Evolutionary conservation across 2,113 vertebrate species (phyloP).

Genomic region (Oreocharis arfaki): DNA sequence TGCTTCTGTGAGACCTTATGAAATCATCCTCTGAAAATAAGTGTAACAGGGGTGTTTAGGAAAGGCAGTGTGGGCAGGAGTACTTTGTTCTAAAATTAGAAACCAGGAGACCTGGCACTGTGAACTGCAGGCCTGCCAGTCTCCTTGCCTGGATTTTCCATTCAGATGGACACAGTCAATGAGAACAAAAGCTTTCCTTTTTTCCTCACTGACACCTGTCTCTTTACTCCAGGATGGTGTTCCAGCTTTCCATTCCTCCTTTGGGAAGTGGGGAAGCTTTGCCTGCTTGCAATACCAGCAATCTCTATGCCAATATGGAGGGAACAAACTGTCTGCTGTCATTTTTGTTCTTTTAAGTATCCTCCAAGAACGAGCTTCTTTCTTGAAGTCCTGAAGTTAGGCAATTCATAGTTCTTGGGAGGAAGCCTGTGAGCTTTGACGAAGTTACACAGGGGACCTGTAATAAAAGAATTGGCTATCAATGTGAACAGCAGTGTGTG

Average conservation of each 20-base stretch:
- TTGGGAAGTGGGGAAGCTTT: neutral
- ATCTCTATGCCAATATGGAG: neutral
- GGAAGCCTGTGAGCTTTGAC: neutral
- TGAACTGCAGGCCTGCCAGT: neutral
- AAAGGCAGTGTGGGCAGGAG: neutral
- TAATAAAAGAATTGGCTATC: neutral
- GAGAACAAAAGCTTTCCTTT: slow-evolving; percentile 22
- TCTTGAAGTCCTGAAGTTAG: neutral
- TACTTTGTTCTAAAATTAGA: slow-evolving; percentile 45
- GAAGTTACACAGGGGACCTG: neutral
- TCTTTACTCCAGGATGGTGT: neutral
- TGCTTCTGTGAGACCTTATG: neutral
- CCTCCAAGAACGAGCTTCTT: neutral
- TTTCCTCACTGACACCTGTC: neutral
- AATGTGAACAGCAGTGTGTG: neutral
- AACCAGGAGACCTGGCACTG: slow-evolving; percentile 8
- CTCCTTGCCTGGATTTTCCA: slow-evolving; percentile 53
- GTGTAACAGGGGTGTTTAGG: neutral
- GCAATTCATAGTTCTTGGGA: neutral
- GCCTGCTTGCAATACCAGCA: neutral
- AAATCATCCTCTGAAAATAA: slow-evolving; percentile 25
- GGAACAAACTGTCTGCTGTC: neutral
- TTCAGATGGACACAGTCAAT: neutral
- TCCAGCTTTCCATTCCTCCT: slow-evolving; percentile 38
- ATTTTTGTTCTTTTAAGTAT: neutral